Percentiles rank a stretch among this genome's conserved stretches.
These are phyloP conservation scores for Mya arenaria DNA, from an alignment of 1,140 invertebrate genomes.

Conservation along the genomic window DNA sequence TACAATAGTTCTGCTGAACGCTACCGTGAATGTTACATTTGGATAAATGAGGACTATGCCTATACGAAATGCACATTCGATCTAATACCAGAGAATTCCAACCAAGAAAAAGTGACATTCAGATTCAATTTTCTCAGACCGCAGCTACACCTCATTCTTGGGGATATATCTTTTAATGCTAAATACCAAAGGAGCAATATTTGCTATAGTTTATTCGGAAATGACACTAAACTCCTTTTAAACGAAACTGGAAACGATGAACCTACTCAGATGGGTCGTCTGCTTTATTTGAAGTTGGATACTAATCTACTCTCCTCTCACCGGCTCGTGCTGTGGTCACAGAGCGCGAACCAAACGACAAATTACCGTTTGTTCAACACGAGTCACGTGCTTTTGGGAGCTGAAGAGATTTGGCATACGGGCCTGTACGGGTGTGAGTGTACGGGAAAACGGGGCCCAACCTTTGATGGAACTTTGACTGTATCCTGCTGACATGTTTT, in stretches of 20 bases:
- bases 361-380: constrained; percentile 12
- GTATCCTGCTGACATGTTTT: constrained; percentile 27
- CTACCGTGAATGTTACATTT: constrained; percentile 38
- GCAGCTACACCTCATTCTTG: constrained; percentile 41
- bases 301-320: constrained; percentile 6
- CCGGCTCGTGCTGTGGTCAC: constrained; percentile 34
- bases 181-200: constrained; percentile 24
- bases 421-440: constrained; percentile 50
- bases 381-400: constrained; percentile 22
- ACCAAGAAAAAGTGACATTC: constrained; percentile 26
- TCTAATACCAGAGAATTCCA: background rate
- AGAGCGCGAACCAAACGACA: constrained; percentile 6
- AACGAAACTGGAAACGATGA: background rate
- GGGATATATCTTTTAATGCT: constrained; percentile 55
- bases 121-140: constrained; percentile 41
- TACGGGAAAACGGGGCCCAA: constrained; percentile 49
- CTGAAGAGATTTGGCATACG: constrained; percentile 53
- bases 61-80: constrained; percentile 1
- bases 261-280: background rate
- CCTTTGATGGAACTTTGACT: background rate
- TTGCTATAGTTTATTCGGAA: constrained; percentile 33
- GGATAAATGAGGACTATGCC: background rate
- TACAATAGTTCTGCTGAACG: constrained; percentile 24
- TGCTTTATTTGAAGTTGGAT: constrained; percentile 43
- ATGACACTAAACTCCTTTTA: constrained; percentile 9